Evolutionary conservation across 2,888 invertebrate genomes (phyloP), one percentile per base, ranked within the genome.

Genomic region (Yponomeuta malinellus): DNA sequence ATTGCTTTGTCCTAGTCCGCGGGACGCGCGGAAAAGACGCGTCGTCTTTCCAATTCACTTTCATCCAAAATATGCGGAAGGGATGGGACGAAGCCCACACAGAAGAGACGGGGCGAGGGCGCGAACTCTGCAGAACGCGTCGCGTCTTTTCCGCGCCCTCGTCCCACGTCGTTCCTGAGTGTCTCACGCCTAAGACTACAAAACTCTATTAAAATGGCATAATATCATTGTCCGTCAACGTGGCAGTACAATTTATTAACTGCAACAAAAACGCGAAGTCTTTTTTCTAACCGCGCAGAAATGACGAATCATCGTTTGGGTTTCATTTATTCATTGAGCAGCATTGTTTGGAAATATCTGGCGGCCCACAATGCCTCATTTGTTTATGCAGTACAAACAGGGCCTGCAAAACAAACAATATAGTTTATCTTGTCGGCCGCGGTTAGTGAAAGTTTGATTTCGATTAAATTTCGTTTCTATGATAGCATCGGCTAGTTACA

Each of bases 281-380:
- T 33, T 65, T 31, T 65, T 31, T 65, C 10, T 33, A 43, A n/a
- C 8, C 43, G 31, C 23, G 48, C n/a, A 68, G 52, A 68, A 68
- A 48, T 37, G 68, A 31, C 52, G 52, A 52, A 68, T 68, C 68
- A 68, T 48, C 31, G 29, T 63, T 23, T 8, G 6, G 31, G 31
- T 48, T 59, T 69, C 48, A 68, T 68, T 69, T 59, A 69, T 69
- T 52, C 33, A 63, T 43, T 33, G 33, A 9, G 8, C 29, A 33
- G 15, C 43, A 70, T 66, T 75, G 75, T 72, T 75, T 74, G 70
- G 72, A 72, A 75, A 73, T 74, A 74, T 70, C 74, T 74, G 0
- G 71, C 74, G 73, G 43, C 29, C 5, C 29, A 74, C 74, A 75
- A 76, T 76, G 69, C 74, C 70, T 71, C 74, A 75, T 76, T 77